These are phyloP conservation scores for Acridotheres tristis DNA, from an alignment of 2,797 vertebrate species.

Conservation along the genomic window DNA sequence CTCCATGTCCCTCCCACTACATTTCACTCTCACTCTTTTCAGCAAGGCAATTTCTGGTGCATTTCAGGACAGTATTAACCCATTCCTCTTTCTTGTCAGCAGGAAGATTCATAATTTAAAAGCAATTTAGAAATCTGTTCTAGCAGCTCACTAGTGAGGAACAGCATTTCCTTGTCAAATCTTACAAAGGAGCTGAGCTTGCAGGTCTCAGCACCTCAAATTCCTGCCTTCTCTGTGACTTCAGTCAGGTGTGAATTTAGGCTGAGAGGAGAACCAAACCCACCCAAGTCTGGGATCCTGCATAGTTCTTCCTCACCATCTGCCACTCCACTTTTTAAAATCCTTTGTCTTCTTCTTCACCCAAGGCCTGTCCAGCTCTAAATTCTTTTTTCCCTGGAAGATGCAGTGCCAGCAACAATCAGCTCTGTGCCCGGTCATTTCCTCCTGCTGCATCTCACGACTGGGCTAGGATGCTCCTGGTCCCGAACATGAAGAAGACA, in stretches of 20 bases:
- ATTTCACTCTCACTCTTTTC: conserved; percentile 58
- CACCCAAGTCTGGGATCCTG: not conserved
- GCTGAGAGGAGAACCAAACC: not conserved
- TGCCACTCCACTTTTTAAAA: not conserved
- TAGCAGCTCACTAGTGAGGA: not conserved
- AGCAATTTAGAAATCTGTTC: conserved; percentile 1
- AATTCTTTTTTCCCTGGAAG: not conserved
- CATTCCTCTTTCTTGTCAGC: conserved; percentile 38
- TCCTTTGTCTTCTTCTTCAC: not conserved
- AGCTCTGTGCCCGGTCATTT: not conserved
- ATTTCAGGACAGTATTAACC: conserved; percentile 72
- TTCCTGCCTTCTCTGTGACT: not conserved
- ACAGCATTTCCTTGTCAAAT: not conserved
- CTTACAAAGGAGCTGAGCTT: not conserved
- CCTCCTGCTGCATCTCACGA: conserved; percentile 13
- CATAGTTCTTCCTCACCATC: not conserved
- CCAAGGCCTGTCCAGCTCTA: not conserved
- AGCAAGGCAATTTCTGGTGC: conserved; percentile 66
- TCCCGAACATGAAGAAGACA: not conserved
- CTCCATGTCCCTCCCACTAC: conserved; percentile 58
- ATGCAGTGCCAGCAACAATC: not conserved
- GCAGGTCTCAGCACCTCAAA: not conserved
- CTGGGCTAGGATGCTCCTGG: not conserved
- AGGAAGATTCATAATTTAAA: not conserved
- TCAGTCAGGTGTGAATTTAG: conserved; percentile 24